Evolutionary conservation across 2,113 vertebrate genomes (phyloP).

Genomic region (Steatornis caripensis): DNA sequence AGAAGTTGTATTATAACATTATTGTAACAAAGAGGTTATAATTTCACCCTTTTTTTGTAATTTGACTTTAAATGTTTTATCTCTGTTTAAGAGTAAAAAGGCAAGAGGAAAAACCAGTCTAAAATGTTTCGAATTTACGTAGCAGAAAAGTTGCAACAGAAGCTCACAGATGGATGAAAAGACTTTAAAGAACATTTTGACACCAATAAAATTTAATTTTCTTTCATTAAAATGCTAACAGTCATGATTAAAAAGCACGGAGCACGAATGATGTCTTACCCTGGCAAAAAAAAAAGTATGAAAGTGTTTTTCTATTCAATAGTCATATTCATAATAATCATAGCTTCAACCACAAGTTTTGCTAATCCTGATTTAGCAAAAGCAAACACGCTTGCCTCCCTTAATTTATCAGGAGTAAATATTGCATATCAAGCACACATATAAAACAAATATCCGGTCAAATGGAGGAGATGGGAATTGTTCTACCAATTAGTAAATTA

Average conservation of each 20-base stretch:
- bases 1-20: background rate
- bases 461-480: background rate
- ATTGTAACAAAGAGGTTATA: background rate
- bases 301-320: background rate
- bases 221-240: background rate
- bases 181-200: background rate
- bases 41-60: background rate
- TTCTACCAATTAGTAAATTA: constrained; percentile 30
- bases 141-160: background rate
- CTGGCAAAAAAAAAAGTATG: background rate
- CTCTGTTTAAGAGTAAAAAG: background rate
- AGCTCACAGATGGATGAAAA: background rate
- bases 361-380: constrained; percentile 8
- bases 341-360: background rate
- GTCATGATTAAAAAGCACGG: background rate
- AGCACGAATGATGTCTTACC: background rate
- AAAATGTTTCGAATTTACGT: background rate
- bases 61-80: background rate
- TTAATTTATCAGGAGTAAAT: constrained; percentile 22
- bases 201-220: background rate
- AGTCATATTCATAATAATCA: background rate
- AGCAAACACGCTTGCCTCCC: constrained; percentile 13
- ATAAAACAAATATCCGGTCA: constrained; percentile 42
- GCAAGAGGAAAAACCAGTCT: rapidly evolving
- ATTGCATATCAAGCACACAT: background rate